Conservation (phyloP, 2,797 vertebrate species). For the Characodon lateralis region DNA sequence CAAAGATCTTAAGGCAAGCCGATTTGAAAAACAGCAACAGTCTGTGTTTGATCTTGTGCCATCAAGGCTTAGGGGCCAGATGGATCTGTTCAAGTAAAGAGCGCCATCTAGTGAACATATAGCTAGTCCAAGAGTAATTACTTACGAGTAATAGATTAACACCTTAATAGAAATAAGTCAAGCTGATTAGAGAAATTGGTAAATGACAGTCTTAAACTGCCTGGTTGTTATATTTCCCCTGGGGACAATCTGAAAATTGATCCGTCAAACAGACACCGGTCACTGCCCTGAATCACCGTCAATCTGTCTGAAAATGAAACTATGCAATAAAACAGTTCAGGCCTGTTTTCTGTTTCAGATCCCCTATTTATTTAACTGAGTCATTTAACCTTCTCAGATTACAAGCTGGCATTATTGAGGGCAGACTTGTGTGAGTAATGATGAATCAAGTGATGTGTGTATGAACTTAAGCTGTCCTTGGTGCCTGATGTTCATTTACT, state of each 20-base stretch:
- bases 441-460: conserved; percentile 13
- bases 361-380: background rate
- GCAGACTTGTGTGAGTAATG: conserved; percentile 7
- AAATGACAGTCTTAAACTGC: background rate
- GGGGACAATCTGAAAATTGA: background rate
- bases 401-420: conserved; percentile 15
- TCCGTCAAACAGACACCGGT: background rate
- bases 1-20: conserved; percentile 28
- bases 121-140: conserved; percentile 18
- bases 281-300: background rate
- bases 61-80: conserved; percentile 19
- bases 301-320: background rate
- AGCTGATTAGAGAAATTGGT: conserved; percentile 8
- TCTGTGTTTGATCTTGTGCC: conserved; percentile 45
- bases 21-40: conserved; percentile 36
- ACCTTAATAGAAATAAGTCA: conserved; percentile 9
- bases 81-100: conserved; percentile 51
- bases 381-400: conserved; percentile 34
- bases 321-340: background rate
- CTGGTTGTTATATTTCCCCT: conserved; percentile 13
- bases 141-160: background rate
- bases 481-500: conserved; percentile 61
- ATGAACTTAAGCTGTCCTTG: conserved; percentile 43
- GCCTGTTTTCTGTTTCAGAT: background rate
- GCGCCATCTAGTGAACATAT: conserved; percentile 77